phyloP scores from a whole-genome alignment of 1,140 invertebrate species.

The Drosophila grimshawi region DNA sequence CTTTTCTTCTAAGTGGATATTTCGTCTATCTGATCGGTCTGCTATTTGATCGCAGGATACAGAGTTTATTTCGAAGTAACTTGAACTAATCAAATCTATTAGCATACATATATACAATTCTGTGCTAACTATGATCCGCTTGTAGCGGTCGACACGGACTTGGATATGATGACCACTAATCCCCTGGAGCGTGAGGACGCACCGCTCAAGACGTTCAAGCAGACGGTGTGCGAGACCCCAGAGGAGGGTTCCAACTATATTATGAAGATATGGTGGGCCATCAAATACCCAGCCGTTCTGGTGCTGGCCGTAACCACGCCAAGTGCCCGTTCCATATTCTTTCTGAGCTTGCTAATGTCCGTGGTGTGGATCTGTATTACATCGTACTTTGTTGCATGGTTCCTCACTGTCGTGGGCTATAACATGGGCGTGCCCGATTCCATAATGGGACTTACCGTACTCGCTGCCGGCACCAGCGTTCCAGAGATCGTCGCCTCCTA shows the following conservation, averaged over 20 bases:
- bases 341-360: constrained; percentile 92
- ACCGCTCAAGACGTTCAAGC: constrained; percentile 21
- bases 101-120: not conserved
- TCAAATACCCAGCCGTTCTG: constrained; percentile 53
- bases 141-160: not conserved
- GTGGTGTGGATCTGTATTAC: constrained; percentile 93
- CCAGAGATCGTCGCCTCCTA: constrained; percentile 93
- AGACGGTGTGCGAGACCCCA: constrained; percentile 27
- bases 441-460: constrained; percentile 91
- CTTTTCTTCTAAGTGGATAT: constrained; percentile 4
- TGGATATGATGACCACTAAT: constrained; percentile 32
- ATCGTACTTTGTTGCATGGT: constrained; percentile 95
- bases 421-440: constrained; percentile 89
- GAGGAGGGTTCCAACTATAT: not conserved
- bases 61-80: constrained; percentile 17
- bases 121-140: not conserved
- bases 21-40: constrained; percentile 16
- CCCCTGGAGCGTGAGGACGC: constrained; percentile 43
- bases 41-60: constrained; percentile 28
- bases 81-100: too few relatives aligned
- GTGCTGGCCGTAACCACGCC: constrained; percentile 59
- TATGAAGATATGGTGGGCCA: constrained; percentile 36
- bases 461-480: constrained; percentile 90
- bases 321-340: constrained; percentile 39
- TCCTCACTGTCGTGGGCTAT: constrained; percentile 95